Percentiles rank a stretch among this genome's conserved stretches.
These are phyloP conservation scores for Oreortyx pictus DNA, from an alignment of 2,797 vertebrate genomes.

Conservation along the genomic window DNA sequence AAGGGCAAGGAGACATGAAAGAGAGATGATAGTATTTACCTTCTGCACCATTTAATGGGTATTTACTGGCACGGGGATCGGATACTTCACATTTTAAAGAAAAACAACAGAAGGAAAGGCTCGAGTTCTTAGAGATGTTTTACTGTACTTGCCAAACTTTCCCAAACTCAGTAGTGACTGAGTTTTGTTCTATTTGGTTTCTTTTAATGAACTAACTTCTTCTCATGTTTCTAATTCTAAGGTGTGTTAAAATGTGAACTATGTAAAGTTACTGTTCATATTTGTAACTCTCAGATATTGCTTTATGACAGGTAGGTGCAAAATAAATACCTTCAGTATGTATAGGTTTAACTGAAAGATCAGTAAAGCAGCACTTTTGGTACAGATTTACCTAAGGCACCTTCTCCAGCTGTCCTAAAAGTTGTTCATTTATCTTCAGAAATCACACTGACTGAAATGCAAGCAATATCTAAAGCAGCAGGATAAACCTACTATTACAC, in stretches of 20 bases:
- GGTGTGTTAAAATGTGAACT: neutral
- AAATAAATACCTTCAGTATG: neutral
- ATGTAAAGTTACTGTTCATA: neutral
- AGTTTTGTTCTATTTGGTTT: neutral
- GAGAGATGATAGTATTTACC: neutral
- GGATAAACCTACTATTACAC: neutral
- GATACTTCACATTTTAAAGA: neutral
- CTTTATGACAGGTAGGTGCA: neutral
- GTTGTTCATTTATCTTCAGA: neutral
- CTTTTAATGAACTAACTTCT: neutral
- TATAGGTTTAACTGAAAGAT: neutral
- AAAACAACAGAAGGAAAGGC: neutral
- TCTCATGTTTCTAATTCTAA: neutral
- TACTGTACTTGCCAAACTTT: neutral
- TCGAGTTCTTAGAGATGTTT: neutral
- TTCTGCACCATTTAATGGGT: neutral
- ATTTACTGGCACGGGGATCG: neutral
- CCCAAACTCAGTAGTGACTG: neutral
- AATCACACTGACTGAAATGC: neutral
- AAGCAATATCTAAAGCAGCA: neutral
- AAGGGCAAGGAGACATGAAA: constrained; percentile 8
- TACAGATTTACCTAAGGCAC: neutral
- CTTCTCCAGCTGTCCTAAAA: neutral
- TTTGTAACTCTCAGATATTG: neutral
- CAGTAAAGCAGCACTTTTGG: neutral